Base-by-base conservation (phyloP, 2,888 invertebrate species). In the Tinea semifulvella region DNA sequence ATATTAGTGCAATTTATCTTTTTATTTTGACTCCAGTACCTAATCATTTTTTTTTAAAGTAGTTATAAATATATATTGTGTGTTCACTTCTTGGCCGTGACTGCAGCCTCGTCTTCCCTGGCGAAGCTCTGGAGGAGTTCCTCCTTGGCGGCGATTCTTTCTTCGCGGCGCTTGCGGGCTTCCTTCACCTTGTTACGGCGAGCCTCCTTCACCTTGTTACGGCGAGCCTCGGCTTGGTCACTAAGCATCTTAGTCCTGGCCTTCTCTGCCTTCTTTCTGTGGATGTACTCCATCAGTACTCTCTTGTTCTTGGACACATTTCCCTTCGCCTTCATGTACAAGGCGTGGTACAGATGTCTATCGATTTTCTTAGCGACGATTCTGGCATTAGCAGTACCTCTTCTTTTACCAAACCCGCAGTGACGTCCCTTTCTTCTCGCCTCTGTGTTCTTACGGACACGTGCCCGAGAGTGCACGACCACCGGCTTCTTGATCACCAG, bases 211-310 rank as follows among this genome's bases (percentile, higher is more conserved):
- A 96, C 96, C 83, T 96, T 98, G 66, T 89, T 88, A 68, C 99
- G 90, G 57, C 98, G 90, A 50, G 99, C 98, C 71, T 99, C 98
- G 20, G 98, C 98, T 80, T 98, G 98, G 77, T 99, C 98, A 57
- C 95, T 91, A 56, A 93, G 84, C 93, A 97, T 96, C 85, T 99
- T 99, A 60, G 95, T 90, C 80, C 99, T 92, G 53, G 94, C 92
- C 77, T 98, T 98, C 83, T 99, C 99, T 42, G 98, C 96, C 89
- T 99, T 99, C 90, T 97, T 98, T 86, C 99, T 99, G 86, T 99
- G 99, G 77, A 99, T 99, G 84, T 94, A 97, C 82, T 99, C 99
- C 97, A 99, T 99, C 46, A 99, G 85, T 27, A 98, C 96, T 71
- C 99, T 90, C 88, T 99, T 99, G 88, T 99, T 99, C 85, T 94